Percentiles rank a stretch among this genome's conserved stretches.
phyloP scores from a whole-genome alignment of 2,113 vertebrate genomes.

The Pampusana beccarii region DNA sequence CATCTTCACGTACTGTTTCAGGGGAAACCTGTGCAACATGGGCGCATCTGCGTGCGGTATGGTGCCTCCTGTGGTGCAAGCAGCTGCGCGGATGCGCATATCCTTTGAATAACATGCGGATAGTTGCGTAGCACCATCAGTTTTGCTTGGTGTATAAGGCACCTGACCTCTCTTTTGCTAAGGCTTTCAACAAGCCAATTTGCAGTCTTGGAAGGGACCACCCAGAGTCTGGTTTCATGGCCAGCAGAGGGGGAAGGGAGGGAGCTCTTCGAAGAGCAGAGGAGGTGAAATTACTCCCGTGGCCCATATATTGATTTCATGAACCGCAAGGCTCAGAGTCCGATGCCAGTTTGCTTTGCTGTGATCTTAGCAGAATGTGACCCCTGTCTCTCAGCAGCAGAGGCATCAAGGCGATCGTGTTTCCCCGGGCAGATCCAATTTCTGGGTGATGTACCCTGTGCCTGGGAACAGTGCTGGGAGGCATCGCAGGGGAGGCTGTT shows the following conservation, averaged over 20 bases:
- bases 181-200: slow-evolving; percentile 59
- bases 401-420: neutral
- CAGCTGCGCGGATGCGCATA: neutral
- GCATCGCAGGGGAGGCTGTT: neutral
- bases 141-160: neutral
- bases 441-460: neutral
- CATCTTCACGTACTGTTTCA: neutral
- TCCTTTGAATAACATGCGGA: neutral
- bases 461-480: neutral
- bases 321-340: neutral
- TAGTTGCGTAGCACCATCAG: neutral
- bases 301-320: neutral
- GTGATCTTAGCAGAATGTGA: slow-evolving; percentile 37
- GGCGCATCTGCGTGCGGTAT: neutral
- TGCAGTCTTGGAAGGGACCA: slow-evolving; percentile 42
- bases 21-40: neutral
- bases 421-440: neutral
- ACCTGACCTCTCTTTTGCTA: slow-evolving; percentile 41
- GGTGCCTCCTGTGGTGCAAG: neutral
- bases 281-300: neutral
- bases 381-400: slow-evolving; percentile 12
- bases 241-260: neutral
- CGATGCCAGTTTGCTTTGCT: slow-evolving; percentile 6
- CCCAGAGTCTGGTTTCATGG: slow-evolving; percentile 6
- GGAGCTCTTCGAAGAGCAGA: neutral